A percentile compares a stretch with the other conserved stretches of the same genome.
phyloP scores from a whole-genome alignment of 2,113 vertebrate genomes.

The Aix galericulata region DNA sequence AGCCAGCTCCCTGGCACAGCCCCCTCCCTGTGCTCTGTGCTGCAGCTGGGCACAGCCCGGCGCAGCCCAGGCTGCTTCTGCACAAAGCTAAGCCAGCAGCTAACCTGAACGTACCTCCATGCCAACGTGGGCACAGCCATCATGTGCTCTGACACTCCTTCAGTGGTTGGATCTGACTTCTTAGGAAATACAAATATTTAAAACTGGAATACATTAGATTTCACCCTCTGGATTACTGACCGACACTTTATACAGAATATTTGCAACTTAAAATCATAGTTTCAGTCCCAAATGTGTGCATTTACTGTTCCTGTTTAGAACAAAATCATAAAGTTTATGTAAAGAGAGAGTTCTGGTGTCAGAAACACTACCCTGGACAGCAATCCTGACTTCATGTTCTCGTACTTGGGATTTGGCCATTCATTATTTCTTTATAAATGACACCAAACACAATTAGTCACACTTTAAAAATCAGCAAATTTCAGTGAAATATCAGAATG shows the following conservation, averaged over 20 bases:
- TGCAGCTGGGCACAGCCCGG: not conserved
- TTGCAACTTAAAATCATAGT: not conserved
- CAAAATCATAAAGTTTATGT: not conserved
- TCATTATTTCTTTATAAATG: conserved; percentile 2
- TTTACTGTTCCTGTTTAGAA: not conserved
- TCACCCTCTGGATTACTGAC: not conserved
- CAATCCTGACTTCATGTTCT: accelerated
- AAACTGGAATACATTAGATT: not conserved
- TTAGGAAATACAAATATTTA: not conserved
- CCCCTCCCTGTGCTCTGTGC: not conserved
- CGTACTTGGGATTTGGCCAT: not conserved
- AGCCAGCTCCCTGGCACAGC: not conserved
- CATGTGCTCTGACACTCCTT: not conserved
- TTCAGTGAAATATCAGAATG: conserved; percentile 17
- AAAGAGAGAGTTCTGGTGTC: not conserved
- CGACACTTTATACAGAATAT: not conserved
- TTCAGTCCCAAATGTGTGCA: not conserved
- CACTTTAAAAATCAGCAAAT: conserved; percentile 21
- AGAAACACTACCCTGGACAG: not conserved
- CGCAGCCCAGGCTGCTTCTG: not conserved
- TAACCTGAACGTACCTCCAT: not conserved
- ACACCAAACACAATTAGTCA: not conserved
- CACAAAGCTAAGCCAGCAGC: not conserved
- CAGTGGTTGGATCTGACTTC: not conserved
- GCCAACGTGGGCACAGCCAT: accelerated